These are phyloP conservation scores for Enteromius argenteus DNA, from an alignment of 2,797 vertebrate genomes.

Conservation along the genomic window DNA sequence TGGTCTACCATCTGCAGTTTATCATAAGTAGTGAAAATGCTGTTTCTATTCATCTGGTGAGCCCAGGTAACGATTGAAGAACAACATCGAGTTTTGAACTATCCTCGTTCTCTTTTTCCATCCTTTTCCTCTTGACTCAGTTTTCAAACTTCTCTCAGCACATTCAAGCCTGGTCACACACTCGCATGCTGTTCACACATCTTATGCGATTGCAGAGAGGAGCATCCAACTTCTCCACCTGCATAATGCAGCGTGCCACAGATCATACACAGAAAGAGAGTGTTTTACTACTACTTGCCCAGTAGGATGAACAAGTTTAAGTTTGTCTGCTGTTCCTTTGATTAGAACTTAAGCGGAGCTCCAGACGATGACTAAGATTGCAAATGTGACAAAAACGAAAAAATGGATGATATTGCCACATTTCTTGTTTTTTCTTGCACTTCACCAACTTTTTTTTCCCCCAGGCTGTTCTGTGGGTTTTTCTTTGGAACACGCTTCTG, in stretches of 20 bases:
- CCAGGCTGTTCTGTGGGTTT: not conserved
- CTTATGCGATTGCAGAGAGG: constrained; percentile 7
- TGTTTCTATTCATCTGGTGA: not conserved
- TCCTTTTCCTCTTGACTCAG: not conserved
- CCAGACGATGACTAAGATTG: not conserved
- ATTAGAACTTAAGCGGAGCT: no score
- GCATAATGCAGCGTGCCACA: not conserved
- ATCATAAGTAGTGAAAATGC: not conserved
- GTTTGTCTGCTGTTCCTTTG: not conserved
- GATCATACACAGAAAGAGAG: constrained; percentile 18
- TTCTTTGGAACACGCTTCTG: constrained; percentile 30
- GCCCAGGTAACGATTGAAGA: constrained; percentile 4
- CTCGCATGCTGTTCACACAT: constrained; percentile 19
- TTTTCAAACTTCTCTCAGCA: constrained; percentile 44
- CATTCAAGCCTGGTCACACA: constrained; percentile 14
- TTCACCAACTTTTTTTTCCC: not conserved
- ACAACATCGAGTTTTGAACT: not conserved
- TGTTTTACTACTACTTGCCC: not conserved
- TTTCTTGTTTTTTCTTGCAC: not conserved
- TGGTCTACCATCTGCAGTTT: not conserved
- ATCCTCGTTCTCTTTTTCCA: not conserved
- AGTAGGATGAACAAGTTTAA: not conserved
- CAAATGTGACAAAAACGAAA: not conserved
- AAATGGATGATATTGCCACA: not conserved
- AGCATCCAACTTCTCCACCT: constrained; percentile 37